These are phyloP conservation scores for Epizoanthus fatuus DNA, from an alignment of 92 coral and sea anemone genomes.

Conservation along the genomic window DNA sequence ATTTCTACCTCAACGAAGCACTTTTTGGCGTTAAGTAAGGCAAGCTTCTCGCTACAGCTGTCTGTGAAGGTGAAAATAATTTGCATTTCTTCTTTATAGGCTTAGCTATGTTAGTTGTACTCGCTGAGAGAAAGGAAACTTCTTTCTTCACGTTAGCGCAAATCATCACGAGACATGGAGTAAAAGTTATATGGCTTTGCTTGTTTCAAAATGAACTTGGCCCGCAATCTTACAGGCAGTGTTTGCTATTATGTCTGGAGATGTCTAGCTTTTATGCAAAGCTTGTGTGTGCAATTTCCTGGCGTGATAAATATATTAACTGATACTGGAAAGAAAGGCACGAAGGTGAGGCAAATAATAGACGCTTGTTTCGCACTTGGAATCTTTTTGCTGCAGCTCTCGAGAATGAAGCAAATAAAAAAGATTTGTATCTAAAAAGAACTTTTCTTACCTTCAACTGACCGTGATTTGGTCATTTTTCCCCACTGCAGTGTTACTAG, in stretches of 20 bases:
- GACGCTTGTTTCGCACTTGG: too few species aligned
- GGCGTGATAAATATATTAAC: slow-evolving; percentile 38
- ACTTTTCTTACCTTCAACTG: too few species aligned
- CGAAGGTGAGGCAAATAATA: background rate
- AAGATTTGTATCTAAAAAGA: too few species aligned
- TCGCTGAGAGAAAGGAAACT: too few species aligned
- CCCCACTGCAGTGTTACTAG: too few species aligned
- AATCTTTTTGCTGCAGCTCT: too few species aligned
- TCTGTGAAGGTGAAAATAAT: background rate
- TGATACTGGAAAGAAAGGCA: background rate
- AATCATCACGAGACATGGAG: background rate
- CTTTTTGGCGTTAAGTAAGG: background rate
- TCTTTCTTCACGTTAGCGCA: background rate
- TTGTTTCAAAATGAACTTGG: background rate
- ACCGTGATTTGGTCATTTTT: too few species aligned
- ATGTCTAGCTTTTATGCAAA: slow-evolving; percentile 54
- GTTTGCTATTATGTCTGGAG: slow-evolving; percentile 42
- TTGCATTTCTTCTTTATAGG: background rate
- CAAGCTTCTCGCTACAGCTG: background rate
- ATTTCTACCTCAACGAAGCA: background rate
- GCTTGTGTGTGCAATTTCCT: slow-evolving; percentile 45
- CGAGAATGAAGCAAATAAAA: too few species aligned
- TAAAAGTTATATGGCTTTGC: background rate
- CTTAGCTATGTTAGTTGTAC: too few species aligned
- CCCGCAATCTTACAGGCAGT: background rate